phyloP scores from a whole-genome alignment of 2,797 vertebrate genomes.

The Cryptoblepharus egeriae region DNA sequence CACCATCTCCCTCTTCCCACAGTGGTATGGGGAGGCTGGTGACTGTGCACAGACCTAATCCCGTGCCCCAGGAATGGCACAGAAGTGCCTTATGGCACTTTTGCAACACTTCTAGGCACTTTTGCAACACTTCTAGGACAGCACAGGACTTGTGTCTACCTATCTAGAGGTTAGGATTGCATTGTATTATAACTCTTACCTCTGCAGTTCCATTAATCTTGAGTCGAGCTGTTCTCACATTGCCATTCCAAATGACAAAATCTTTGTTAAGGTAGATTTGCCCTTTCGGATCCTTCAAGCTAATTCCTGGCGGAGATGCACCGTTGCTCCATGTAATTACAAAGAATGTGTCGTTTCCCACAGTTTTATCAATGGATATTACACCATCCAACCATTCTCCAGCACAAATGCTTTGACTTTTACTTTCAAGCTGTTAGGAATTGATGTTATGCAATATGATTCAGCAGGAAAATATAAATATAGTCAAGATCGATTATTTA shows the following conservation, averaged over 20 bases:
- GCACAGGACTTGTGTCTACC: too few species aligned
- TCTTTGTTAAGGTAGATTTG: constrained; percentile 41
- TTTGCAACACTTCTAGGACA: too few species aligned
- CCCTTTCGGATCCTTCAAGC: constrained; percentile 71
- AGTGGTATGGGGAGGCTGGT: too few species aligned
- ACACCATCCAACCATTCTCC: constrained; percentile 72
- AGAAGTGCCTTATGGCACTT: too few species aligned
- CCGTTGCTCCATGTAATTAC: constrained; percentile 66
- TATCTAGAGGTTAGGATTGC: too few species aligned
- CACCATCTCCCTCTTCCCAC: too few species aligned
- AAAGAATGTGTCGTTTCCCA: constrained; percentile 79
- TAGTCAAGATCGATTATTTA: not conserved
- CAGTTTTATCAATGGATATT: constrained; percentile 72
- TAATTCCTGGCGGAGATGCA: constrained; percentile 12
- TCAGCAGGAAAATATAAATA: too few species aligned
- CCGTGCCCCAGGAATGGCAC: too few species aligned
- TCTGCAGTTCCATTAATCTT: constrained; percentile 73
- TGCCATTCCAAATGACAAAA: constrained; percentile 37
- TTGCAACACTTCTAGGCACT: too few species aligned
- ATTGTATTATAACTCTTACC: constrained; percentile 62
- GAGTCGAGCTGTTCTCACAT: constrained; percentile 59
- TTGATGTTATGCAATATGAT: too few species aligned
- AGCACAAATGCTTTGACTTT: constrained; percentile 38
- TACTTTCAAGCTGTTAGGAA: constrained; percentile 76
- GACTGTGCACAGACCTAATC: too few species aligned